Evolutionary conservation across 2,797 vertebrate species (phyloP).

Genomic region (Huso huso): DNA sequence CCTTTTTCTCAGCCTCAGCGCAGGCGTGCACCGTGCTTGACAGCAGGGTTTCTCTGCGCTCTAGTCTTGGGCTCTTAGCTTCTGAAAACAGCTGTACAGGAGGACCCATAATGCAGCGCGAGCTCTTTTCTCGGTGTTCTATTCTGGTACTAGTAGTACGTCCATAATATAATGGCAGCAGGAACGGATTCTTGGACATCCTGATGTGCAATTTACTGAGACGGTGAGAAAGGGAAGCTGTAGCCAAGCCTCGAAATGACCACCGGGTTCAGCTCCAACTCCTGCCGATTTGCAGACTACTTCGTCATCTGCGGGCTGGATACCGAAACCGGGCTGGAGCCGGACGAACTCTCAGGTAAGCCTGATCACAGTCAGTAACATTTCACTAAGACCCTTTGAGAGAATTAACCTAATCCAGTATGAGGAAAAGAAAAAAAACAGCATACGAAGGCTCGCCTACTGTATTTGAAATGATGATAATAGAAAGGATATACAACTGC

Average conservation of each 20-base stretch:
- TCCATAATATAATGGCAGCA: constrained; percentile 44
- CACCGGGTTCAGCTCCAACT: constrained; percentile 75
- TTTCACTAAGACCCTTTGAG: too few species aligned
- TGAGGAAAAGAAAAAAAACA: too few species aligned
- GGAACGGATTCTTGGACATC: constrained; percentile 26
- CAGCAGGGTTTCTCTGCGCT: neutral
- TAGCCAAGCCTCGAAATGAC: constrained; percentile 67
- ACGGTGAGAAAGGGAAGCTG: constrained; percentile 38
- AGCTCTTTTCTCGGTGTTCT: constrained; percentile 16
- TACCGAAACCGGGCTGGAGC: constrained; percentile 92
- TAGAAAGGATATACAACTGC: too few species aligned
- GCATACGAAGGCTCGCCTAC: too few species aligned
- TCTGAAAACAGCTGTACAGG: constrained; percentile 41
- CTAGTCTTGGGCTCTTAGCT: neutral
- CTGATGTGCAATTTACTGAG: constrained; percentile 53
- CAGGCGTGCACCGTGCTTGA: constrained; percentile 12
- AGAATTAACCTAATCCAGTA: too few species aligned
- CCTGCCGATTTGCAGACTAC: constrained; percentile 93
- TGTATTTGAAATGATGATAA: too few species aligned
- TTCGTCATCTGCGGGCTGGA: constrained; percentile 93
- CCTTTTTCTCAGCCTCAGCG: neutral
- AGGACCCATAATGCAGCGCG: constrained; percentile 42
- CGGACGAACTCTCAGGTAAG: constrained; percentile 97
- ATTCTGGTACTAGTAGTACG: constrained; percentile 36
- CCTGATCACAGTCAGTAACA: constrained; percentile 2